These are phyloP conservation scores for Hypotaenidia philippensis DNA, from an alignment of 2,797 vertebrate species.

Conservation along the genomic window DNA sequence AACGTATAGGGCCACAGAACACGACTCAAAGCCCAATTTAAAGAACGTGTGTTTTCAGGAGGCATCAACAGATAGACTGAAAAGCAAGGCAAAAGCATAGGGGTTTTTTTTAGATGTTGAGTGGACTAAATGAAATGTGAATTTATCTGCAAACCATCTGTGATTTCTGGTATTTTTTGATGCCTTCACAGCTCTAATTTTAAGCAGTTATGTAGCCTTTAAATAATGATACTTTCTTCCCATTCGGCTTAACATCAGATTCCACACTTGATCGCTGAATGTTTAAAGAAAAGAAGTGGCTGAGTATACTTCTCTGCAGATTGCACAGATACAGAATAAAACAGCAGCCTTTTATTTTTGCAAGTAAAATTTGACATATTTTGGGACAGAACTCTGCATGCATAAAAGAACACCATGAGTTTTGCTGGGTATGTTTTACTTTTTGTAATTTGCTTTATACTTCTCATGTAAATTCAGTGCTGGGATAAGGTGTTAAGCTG, in stretches of 20 bases:
- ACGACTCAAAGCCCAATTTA: constrained; percentile 79
- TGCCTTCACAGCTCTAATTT: constrained; percentile 84
- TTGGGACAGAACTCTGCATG: constrained; percentile 72
- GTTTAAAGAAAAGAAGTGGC: constrained; percentile 66
- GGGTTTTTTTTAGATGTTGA: constrained; percentile 76
- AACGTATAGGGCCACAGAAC: constrained; percentile 74
- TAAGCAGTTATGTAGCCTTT: constrained; percentile 82
- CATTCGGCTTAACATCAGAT: constrained; percentile 73
- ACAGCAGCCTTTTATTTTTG: constrained; percentile 81
- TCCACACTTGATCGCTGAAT: constrained; percentile 73
- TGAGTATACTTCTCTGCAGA: constrained; percentile 68
- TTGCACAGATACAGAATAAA: constrained; percentile 69
- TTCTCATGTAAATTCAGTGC: constrained; percentile 36
- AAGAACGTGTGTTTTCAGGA: constrained; percentile 76
- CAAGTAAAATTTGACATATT: constrained; percentile 82
- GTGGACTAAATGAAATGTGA: constrained; percentile 82
- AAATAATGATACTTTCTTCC: constrained; percentile 82
- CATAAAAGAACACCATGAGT: constrained; percentile 73
- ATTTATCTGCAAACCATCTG: constrained; percentile 83
- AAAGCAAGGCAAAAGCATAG: constrained; percentile 72
- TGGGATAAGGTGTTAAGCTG: constrained; percentile 34
- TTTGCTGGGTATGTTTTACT: constrained; percentile 58
- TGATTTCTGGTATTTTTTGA: constrained; percentile 80
- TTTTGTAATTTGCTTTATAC: constrained; percentile 51
- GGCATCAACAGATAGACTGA: constrained; percentile 78